Base-by-base conservation (phyloP, 2,888 invertebrate genomes). In the Platypus cylindrus region DNA sequence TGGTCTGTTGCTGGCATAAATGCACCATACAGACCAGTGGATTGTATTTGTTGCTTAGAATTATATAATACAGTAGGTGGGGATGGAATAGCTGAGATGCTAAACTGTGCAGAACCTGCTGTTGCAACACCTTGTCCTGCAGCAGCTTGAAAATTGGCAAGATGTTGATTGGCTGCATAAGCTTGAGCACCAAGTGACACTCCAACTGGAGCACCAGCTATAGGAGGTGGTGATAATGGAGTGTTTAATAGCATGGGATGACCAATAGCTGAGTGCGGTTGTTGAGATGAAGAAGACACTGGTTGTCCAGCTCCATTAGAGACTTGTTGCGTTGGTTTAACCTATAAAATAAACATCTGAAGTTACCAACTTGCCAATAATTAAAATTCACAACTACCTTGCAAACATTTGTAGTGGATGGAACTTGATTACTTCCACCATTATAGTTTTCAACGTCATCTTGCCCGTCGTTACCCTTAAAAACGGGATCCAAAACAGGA, bases 51-150 rank as follows among this genome's bases (percentile, higher is more conserved):
- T 54, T 77, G 76, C 27, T 83, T 77, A 17, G 84, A 80, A 58
- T 85, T 84, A 54, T 80, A 85, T 34, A 86, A 79, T 32, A 86
- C 81, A 9, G 83, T 80, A 14, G 81, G 80, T 12, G 89, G 87
- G 34, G 86, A 87, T 18, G 89, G 87, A 43, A 89, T 84, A 17
- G 86, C 82, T 13, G 86, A 78, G 56, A 87, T 76, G 34, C 82
- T 80, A 50, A 79, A 86, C 38, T 82, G 82, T 2, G 67, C 68
- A 29, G 55, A 59, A 13, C 60, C 61, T 5, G 49, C 40, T 1
- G 37, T 32, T 1, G 34, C 39, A 13, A 37, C 37, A 34, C 81
- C 79, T 50, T 80, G 86, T 38, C 82, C 82, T 1, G 67, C 67
- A 30, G 55, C 58, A 51, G 81, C 78, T 64, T 75, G 76, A 60